These are phyloP conservation scores for Odontamblyopus lacepedii DNA, from an alignment of 2,797 vertebrate species.

Conservation along the genomic window DNA sequence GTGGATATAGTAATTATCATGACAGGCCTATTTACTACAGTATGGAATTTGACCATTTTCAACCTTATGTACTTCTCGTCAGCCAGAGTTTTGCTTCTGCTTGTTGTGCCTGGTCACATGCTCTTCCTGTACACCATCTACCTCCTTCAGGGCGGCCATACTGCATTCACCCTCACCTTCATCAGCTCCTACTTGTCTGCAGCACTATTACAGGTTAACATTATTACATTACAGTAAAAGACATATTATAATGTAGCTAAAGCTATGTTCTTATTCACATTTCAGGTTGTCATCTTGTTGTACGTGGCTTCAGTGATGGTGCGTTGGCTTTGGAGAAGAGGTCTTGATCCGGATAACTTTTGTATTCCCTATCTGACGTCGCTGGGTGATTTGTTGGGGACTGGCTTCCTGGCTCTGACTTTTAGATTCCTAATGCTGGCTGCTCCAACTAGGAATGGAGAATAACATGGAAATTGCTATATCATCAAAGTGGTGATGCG, in stretches of 20 bases:
- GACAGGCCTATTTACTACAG: not conserved
- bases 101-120: conserved; percentile 87
- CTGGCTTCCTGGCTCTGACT: conserved; percentile 81
- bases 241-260: not conserved
- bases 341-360: conserved; percentile 87
- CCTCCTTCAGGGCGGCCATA: conserved; percentile 79
- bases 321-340: conserved; percentile 80
- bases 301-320: conserved; percentile 80
- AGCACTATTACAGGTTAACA: conserved; percentile 79
- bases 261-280: not conserved
- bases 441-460: conserved; percentile 18
- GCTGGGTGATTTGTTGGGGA: conserved; percentile 87
- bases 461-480: conserved; percentile 31
- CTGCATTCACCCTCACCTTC: conserved; percentile 75
- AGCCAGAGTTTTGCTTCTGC: conserved; percentile 80
- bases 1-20: too few relatives aligned
- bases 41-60: not conserved
- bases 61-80: conserved; percentile 54
- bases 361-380: conserved; percentile 92
- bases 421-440: conserved; percentile 72
- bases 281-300: conserved; percentile 84
- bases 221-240: not conserved
- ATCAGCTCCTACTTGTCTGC: conserved; percentile 81
- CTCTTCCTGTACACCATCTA: conserved; percentile 85
- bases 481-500: not conserved